Conservation (phyloP, 92 coral and sea anemone species). For the Parazoanthus darwini region DNA sequence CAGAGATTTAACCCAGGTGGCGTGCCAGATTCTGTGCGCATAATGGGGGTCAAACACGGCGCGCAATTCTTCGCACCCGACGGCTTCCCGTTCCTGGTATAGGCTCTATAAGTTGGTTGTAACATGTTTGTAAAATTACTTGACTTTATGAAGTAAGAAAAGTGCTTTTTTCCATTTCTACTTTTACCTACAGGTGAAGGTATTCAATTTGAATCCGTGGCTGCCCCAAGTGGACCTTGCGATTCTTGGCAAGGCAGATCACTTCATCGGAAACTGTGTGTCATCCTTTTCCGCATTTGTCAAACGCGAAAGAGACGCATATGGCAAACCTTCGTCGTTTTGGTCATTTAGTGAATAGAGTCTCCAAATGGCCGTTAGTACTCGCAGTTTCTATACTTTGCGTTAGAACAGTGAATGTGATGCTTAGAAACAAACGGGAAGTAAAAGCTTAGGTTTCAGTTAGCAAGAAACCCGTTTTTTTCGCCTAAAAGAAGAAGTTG, state of each 20-base stretch:
- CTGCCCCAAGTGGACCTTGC: constrained; percentile 82
- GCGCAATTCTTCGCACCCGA: too few relatives aligned
- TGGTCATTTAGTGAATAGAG: constrained; percentile 61
- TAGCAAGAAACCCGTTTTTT: not conserved
- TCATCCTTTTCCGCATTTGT: constrained; percentile 85
- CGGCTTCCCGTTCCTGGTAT: too few relatives aligned
- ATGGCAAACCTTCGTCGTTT: constrained; percentile 73
- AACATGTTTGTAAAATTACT: not conserved
- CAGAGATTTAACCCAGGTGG: too few relatives aligned
- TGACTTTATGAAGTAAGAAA: too few relatives aligned
- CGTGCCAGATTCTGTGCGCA: not conserved
- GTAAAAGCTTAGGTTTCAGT: too few relatives aligned
- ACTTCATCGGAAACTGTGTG: constrained; percentile 89
- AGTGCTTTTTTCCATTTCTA: not conserved
- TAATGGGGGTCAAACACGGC: not conserved
- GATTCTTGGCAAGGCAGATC: constrained; percentile 80
- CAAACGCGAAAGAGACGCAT: constrained; percentile 83
- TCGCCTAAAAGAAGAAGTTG: not conserved
- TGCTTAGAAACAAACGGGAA: not conserved
- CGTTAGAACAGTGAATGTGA: not conserved
- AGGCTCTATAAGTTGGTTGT: not conserved
- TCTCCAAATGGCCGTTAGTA: not conserved
- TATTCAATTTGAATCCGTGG: constrained; percentile 74
- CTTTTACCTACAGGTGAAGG: constrained; percentile 50
- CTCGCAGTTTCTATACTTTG: not conserved